These are phyloP conservation scores for Sapayoa aenigma DNA, from an alignment of 2,113 vertebrate species.

Conservation along the genomic window DNA sequence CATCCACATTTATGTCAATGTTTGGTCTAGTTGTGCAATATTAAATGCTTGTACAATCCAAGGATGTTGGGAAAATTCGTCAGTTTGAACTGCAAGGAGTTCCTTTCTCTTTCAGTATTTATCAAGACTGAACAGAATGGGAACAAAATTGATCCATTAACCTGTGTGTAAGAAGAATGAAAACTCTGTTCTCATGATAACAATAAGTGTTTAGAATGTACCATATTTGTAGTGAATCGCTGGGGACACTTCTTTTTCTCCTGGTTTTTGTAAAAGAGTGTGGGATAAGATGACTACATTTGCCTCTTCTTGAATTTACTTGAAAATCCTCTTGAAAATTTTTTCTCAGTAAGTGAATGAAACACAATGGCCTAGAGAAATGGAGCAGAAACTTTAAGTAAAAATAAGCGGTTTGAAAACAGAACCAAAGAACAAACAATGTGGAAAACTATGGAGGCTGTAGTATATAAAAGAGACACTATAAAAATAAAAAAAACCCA, in stretches of 20 bases:
- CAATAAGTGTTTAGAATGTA: not conserved
- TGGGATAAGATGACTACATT: not conserved
- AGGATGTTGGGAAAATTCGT: not conserved
- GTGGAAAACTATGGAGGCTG: not conserved
- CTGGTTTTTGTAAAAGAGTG: not conserved
- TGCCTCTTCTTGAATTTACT: not conserved
- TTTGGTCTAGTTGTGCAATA: not conserved
- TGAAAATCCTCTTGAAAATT: not conserved
- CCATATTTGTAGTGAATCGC: not conserved
- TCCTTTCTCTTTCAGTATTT: not conserved
- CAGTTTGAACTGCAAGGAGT: not conserved
- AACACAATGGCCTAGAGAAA: not conserved
- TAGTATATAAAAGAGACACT: not conserved
- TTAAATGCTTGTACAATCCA: not conserved
- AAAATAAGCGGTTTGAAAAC: not conserved
- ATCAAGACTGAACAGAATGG: not conserved
- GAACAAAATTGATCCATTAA: not conserved
- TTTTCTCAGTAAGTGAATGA: not conserved
- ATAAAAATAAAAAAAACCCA: not conserved
- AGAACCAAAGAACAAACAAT: not conserved
- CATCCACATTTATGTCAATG: not conserved
- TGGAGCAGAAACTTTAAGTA: not conserved
- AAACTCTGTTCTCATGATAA: not conserved
- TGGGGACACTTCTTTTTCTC: not conserved
- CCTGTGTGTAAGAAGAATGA: not conserved